Evolutionary conservation across 2,797 vertebrate genomes (phyloP).

Genomic region (Muraenolepis orangiensis): DNA sequence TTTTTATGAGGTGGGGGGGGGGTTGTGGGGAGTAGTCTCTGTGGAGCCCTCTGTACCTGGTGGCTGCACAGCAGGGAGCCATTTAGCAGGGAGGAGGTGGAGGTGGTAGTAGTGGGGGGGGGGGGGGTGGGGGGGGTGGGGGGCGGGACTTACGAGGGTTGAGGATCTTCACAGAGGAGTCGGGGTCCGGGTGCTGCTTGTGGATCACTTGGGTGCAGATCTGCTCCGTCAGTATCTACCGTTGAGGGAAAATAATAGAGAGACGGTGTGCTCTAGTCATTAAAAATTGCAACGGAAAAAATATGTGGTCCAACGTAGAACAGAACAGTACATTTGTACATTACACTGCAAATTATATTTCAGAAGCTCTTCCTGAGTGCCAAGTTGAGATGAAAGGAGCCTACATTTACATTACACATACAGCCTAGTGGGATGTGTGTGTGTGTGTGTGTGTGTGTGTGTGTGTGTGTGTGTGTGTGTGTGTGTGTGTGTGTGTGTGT

Average conservation of each 20-base stretch:
- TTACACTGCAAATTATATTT: background rate
- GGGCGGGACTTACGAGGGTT: slow-evolving; percentile 90
- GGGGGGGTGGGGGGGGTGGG: slow-evolving; percentile 36
- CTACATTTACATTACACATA: no score
- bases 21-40: slow-evolving; percentile 49
- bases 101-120: slow-evolving; percentile 37
- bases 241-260: slow-evolving; percentile 37
- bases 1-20: slow-evolving; percentile 31
- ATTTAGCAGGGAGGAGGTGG: slow-evolving; percentile 40
- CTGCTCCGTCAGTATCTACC: slow-evolving; percentile 94
- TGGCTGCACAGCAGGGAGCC: slow-evolving; percentile 42
- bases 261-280: slow-evolving; percentile 40
- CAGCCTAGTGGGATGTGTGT: background rate
- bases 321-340: no score
- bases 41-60: slow-evolving; percentile 53
- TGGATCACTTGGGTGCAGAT: slow-evolving; percentile 98
- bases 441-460: background rate
- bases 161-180: slow-evolving; percentile 95
- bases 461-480: no score
- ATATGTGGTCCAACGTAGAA: background rate
- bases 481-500: background rate
- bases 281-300: slow-evolving; percentile 43
- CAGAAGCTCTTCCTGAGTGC: slow-evolving; percentile 10
- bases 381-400: slow-evolving; percentile 19
- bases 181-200: slow-evolving; percentile 97